Evolutionary conservation across 2,797 vertebrate species (phyloP).

Genomic region (Acrossocheilus wenchowensis): DNA sequence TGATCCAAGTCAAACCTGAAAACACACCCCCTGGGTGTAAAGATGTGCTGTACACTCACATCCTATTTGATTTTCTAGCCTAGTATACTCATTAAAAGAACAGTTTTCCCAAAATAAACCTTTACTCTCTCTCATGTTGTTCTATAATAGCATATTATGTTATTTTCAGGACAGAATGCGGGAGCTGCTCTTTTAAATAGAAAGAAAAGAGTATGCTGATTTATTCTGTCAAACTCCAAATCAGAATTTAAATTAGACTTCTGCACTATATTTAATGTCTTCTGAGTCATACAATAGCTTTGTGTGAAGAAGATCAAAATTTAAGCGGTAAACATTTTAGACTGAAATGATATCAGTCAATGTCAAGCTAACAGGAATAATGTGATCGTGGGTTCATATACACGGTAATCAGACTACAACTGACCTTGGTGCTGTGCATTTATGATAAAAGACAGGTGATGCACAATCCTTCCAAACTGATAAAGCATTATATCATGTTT

Average conservation of each 20-base stretch:
- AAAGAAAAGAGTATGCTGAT: not conserved
- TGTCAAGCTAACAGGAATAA: not conserved
- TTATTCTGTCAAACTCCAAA: not conserved
- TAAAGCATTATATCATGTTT: not conserved
- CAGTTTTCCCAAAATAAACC: not conserved
- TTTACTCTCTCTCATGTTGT: not conserved
- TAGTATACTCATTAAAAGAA: not conserved
- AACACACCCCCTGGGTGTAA: not conserved
- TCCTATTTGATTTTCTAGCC: not conserved
- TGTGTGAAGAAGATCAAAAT: not conserved
- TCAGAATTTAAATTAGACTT: not conserved
- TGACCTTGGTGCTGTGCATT: not conserved
- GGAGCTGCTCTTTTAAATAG: not conserved
- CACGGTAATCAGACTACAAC: not conserved
- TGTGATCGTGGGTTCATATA: not conserved
- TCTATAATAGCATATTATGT: not conserved
- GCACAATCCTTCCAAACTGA: not conserved
- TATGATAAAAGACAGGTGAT: not conserved
- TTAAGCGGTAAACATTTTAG: not conserved
- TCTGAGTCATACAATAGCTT: not conserved
- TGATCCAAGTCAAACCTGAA: not conserved
- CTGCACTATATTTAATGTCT: not conserved
- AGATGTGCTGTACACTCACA: not conserved
- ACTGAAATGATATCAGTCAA: not conserved
- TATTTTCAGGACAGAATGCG: not conserved